A percentile compares a stretch with the other conserved stretches of the same genome.
Evolutionary conservation across 2,888 invertebrate genomes (phyloP).

Genomic region (Schizotus pectinicornis): DNA sequence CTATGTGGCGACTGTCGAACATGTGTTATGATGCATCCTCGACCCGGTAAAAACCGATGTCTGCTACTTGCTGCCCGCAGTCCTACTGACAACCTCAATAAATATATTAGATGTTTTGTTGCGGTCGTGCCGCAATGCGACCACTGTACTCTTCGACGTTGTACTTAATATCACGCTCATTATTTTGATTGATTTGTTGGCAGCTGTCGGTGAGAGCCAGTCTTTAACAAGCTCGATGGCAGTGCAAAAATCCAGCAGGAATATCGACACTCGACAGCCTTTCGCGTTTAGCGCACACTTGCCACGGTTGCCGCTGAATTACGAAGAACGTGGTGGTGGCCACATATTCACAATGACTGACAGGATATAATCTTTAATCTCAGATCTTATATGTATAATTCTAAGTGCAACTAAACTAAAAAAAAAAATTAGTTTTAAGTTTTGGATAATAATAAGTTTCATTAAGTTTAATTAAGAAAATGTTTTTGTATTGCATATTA

Average conservation of each 20-base stretch:
- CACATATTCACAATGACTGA: no score
- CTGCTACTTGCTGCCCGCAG: constrained; percentile 38
- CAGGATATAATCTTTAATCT: no score
- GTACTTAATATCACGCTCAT: constrained; percentile 34
- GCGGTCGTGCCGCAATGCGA: constrained; percentile 31
- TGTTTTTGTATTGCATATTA: no score
- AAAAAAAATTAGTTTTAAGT: no score
- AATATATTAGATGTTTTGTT: constrained; percentile 49
- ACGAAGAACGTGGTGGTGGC: neutral
- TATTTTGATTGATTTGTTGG: constrained; percentile 34
- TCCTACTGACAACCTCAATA: constrained; percentile 44
- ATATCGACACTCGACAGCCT: no score
- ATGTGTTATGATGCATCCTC: constrained; percentile 45
- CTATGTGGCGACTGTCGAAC: constrained; percentile 41
- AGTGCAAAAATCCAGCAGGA: constrained; percentile 26
- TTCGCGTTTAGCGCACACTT: constrained; percentile 19
- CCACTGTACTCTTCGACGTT: constrained; percentile 30
- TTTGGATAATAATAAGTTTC: no score
- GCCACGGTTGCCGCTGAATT: constrained; percentile 17
- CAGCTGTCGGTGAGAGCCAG: constrained; percentile 33
- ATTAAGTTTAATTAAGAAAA: no score
- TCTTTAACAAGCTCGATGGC: constrained; percentile 31
- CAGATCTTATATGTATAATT: no score
- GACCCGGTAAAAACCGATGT: constrained; percentile 44
- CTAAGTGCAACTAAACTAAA: no score